Base-by-base conservation (phyloP, 2,888 invertebrate species). In the Nephrocerus scutellatus region DNA sequence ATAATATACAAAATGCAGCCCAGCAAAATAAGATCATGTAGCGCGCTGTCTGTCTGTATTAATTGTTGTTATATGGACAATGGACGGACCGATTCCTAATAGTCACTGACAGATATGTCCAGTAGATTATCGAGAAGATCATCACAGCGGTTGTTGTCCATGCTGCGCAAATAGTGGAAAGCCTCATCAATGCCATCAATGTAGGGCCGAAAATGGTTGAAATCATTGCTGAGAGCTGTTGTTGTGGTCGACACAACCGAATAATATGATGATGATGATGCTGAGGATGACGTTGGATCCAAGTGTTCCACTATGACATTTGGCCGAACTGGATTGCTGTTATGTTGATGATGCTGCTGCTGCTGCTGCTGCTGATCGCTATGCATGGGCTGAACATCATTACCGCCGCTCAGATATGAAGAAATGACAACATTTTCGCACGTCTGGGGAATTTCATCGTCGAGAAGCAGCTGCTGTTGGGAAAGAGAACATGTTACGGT, bases 111-210 rank as follows among this genome's bases (percentile, higher is more conserved):
- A 30, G 62, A 59, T 24, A 63, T 61, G 39, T 64, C 61, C 16
- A 63, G 46, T 20, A 63, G 47, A 38, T 57, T 62, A 45, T 63
- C 62, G 26, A 64, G 50, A 35, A 61, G 44, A 40, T 64, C 63
- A 21, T 63, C 63, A 16, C 52, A 56, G 8, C 57, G 52, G 39
- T 46, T 56, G 8, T 50, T 49, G 19, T 60, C 63, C 24, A 54
- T 54, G 31, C 49, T 57, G 6, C 59, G 52, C 4, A 65, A 41
- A 40, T 56, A 62, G 26, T 59, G 58, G 39, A 59, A 63, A 7
- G 59, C 55, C 22, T 64, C 63, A 34, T 63, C 64, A 5, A 60
- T 57, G 6, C 54, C 56, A 30, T 62, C 62, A 23, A 57, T 57
- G 12, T 55, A 56, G 2, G 62, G 54, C 0, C 60, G 56, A 34